Percentiles rank a stretch among this genome's conserved stretches.
phyloP scores from a whole-genome alignment of 2,797 vertebrate genomes.

The Danio albolineatus region DNA sequence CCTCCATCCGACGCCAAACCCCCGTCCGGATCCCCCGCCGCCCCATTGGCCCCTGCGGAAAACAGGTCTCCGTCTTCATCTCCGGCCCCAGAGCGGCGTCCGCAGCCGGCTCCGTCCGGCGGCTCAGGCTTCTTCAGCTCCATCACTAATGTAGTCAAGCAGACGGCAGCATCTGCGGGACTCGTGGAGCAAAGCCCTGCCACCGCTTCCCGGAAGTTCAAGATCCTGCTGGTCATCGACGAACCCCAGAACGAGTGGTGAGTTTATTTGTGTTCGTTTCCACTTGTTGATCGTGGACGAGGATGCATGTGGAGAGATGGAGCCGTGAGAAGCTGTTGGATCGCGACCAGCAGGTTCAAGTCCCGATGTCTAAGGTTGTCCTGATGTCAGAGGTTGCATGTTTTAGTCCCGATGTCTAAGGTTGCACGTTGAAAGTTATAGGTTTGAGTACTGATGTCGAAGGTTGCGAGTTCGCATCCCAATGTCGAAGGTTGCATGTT shows the following conservation, averaged over 20 bases:
- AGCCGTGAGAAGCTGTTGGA: no score
- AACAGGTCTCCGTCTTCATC: constrained; percentile 81
- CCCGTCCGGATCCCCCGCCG: constrained; percentile 70
- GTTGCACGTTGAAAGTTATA: no score
- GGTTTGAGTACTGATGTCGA: no score
- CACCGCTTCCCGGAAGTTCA: constrained; percentile 86
- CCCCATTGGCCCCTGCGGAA: constrained; percentile 75
- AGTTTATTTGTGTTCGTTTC: constrained; percentile 62
- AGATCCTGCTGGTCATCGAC: constrained; percentile 93
- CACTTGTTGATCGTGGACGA: neutral
- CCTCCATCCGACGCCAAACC: constrained; percentile 76
- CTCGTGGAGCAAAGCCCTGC: constrained; percentile 87
- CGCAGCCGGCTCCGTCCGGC: constrained; percentile 76
- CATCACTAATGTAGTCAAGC: constrained; percentile 95
- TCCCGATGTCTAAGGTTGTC: no score
- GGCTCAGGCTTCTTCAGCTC: constrained; percentile 94
- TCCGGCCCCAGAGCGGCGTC: constrained; percentile 83
- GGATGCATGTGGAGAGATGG: neutral
- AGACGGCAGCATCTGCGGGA: constrained; percentile 92
- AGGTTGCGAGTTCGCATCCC: no score
- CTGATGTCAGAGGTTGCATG: no score
- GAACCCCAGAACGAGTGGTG: constrained; percentile 95
- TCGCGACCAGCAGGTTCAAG: no score
- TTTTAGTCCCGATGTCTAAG: no score
- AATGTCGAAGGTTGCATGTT: no score